Evolutionary conservation across 2,888 invertebrate genomes (phyloP).

Genomic region (Caenorhabditis imperialis): DNA sequence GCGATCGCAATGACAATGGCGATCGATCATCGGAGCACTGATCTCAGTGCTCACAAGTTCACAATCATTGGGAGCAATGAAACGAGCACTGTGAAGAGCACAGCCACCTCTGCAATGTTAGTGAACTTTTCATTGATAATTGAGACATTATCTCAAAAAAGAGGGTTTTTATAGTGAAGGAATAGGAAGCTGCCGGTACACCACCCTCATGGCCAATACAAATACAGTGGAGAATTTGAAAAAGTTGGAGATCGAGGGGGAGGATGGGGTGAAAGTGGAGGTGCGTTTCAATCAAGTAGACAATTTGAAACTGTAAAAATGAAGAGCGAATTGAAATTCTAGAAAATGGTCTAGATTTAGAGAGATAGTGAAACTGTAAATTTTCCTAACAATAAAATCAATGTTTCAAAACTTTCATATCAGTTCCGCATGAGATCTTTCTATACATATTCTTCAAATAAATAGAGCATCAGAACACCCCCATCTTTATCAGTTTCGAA

Average conservation of each 20-base stretch:
- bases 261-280: conserved; percentile 19
- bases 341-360: background rate
- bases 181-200: conserved; percentile 27
- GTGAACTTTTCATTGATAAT: background rate
- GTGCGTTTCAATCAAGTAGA: conserved; percentile 1
- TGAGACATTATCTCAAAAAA: background rate
- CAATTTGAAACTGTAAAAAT: background rate
- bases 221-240: conserved; percentile 17
- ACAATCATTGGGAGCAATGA: conserved; percentile 13
- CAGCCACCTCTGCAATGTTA: conserved; percentile 17
- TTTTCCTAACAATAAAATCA: too few relatives aligned
- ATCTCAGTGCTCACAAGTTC: conserved; percentile 2
- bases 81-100: background rate
- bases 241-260: conserved; percentile 20
- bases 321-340: background rate
- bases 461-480: too few relatives aligned
- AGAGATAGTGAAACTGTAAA: too few relatives aligned
- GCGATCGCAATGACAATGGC: conserved; percentile 26
- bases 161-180: conserved; percentile 14
- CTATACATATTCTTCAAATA: background rate
- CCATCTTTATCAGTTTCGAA: too few relatives aligned
- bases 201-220: conserved; percentile 11
- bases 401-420: too few relatives aligned
- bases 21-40: conserved; percentile 16
- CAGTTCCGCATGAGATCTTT: too few relatives aligned